Percentiles rank a stretch among this genome's conserved stretches.
Evolutionary conservation across 2,797 vertebrate genomes (phyloP).

Genomic region (Gila robusta): DNA sequence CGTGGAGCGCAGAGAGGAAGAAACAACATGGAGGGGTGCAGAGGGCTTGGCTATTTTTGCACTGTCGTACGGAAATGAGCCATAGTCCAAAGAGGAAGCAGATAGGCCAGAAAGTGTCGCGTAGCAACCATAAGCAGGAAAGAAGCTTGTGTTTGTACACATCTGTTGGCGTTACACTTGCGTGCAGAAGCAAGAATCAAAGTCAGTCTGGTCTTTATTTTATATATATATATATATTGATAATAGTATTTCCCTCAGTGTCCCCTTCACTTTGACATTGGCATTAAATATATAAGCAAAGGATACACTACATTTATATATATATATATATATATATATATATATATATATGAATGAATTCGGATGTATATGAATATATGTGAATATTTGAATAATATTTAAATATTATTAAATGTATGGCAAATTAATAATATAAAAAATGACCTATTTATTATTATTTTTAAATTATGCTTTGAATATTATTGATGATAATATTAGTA

Average conservation of each 20-base stretch:
- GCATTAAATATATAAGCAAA: neutral
- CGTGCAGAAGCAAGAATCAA: neutral
- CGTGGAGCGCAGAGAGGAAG: conserved; percentile 86
- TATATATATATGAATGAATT: neutral
- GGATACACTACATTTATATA: too few relatives aligned
- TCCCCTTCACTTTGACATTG: neutral
- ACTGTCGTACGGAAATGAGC: conserved; percentile 87
- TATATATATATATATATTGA: too few relatives aligned
- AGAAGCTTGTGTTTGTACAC: conserved; percentile 73
- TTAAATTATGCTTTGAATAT: neutral
- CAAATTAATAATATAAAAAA: neutral
- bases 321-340: neutral
- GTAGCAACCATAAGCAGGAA: conserved; percentile 78
- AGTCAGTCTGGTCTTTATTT: neutral
- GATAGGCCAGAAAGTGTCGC: conserved; percentile 84
- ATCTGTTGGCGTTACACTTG: conserved; percentile 71
- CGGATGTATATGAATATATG: neutral
- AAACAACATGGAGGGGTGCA: conserved; percentile 81
- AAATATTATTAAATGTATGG: neutral
- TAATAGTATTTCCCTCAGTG: neutral
- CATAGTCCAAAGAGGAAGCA: conserved; percentile 86
- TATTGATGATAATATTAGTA: neutral
- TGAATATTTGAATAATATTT: neutral
- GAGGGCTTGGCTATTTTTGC: conserved; percentile 87
- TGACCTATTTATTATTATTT: neutral